Percentiles rank a stretch among this genome's conserved stretches.
Conservation (phyloP, 2,797 vertebrate species). For the Xiphophorus birchmanni region DNA sequence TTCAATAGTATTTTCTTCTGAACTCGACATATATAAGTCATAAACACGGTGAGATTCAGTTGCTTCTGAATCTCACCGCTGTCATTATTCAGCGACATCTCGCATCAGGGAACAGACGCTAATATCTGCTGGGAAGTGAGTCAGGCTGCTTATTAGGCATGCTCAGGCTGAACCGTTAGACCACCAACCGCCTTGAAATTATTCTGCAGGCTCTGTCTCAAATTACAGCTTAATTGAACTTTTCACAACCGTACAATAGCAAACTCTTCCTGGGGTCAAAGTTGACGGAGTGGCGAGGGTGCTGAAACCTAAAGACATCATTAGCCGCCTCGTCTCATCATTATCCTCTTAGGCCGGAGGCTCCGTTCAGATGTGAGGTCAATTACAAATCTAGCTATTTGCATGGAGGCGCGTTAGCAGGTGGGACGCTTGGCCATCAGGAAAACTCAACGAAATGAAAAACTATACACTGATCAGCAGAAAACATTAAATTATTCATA, state of each 20-base stretch:
- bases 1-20: slow-evolving; percentile 18
- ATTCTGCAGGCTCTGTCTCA: slow-evolving; percentile 52
- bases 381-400: slow-evolving; percentile 72
- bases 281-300: slow-evolving; percentile 54
- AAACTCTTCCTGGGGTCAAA: slow-evolving; percentile 70
- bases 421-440: slow-evolving; percentile 27
- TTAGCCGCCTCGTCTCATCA: slow-evolving; percentile 68
- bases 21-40: slow-evolving; percentile 37
- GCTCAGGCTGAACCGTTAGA: slow-evolving; percentile 50
- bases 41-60: slow-evolving; percentile 20
- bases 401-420: slow-evolving; percentile 52
- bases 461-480: not conserved
- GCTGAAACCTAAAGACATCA: slow-evolving; percentile 76
- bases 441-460: not conserved
- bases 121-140: slow-evolving; percentile 52
- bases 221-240: slow-evolving; percentile 71
- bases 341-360: slow-evolving; percentile 66
- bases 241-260: slow-evolving; percentile 62
- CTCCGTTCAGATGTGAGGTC: slow-evolving; percentile 72
- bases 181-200: slow-evolving; percentile 59
- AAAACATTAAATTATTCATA: not conserved
- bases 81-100: slow-evolving; percentile 58
- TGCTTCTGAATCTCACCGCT: slow-evolving; percentile 21
- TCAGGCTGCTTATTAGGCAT: slow-evolving; percentile 60
- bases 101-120: slow-evolving; percentile 59